phyloP scores from a whole-genome alignment of 1,140 invertebrate genomes.

The Periplaneta americana region DNA sequence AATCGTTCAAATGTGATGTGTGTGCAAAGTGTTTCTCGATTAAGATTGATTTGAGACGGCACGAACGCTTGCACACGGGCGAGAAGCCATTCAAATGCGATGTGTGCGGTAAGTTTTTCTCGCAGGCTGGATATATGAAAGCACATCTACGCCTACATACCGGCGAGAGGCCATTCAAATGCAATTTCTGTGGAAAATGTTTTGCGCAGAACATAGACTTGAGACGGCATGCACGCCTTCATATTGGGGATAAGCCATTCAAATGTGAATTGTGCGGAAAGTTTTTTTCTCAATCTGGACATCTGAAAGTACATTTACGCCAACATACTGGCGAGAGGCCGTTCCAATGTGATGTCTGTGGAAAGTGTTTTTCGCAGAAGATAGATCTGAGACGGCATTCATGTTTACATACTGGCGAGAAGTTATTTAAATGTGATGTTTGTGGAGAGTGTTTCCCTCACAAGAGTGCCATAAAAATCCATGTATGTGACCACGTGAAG shows the following conservation, averaged over 20 bases:
- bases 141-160: too few relatives aligned
- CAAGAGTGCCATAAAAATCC: too few relatives aligned
- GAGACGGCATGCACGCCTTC: constrained; percentile 48
- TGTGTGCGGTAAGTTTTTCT: too few relatives aligned
- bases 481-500: too few relatives aligned
- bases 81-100: too few relatives aligned
- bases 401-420: constrained; percentile 41
- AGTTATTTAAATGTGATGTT: constrained; percentile 19
- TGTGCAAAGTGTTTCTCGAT: too few relatives aligned
- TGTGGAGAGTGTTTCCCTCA: neutral
- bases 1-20: too few relatives aligned
- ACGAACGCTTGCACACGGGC: too few relatives aligned
- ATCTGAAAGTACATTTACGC: constrained; percentile 3
- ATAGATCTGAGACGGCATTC: constrained; percentile 6
- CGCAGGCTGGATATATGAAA: too few relatives aligned
- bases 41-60: too few relatives aligned
- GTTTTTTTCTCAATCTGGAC: constrained; percentile 34
- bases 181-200: constrained; percentile 39
- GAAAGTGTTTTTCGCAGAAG: constrained; percentile 35
- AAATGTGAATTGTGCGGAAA: constrained; percentile 42
- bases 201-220: constrained; percentile 39
- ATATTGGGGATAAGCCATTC: constrained; percentile 45
- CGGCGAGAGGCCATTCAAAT: constrained; percentile 34
- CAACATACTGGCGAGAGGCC: constrained; percentile 28
- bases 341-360: constrained; percentile 37